Evolutionary conservation across 2,797 vertebrate genomes (phyloP).

Genomic region (Hippocampus kuda): DNA sequence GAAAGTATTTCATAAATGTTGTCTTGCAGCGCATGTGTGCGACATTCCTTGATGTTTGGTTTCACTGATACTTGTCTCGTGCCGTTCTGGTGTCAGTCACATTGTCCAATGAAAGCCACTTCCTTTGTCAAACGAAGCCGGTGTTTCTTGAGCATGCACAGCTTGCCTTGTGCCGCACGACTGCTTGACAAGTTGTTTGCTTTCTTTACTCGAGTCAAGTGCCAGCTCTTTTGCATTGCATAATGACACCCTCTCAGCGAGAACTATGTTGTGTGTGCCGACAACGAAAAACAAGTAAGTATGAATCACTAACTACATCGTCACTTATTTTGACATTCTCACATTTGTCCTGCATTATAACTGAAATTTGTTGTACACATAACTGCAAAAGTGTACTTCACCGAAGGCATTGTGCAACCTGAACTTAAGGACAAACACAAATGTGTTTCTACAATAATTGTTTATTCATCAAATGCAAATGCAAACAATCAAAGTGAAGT

Average conservation of each 20-base stretch:
- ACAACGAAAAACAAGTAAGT: background rate
- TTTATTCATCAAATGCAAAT: background rate
- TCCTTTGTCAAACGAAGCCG: background rate
- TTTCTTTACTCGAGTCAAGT: background rate
- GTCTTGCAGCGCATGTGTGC: background rate
- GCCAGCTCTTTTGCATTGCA: background rate
- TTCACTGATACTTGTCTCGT: constrained; percentile 36
- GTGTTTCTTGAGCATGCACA: background rate
- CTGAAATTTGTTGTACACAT: background rate
- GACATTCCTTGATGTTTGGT: constrained; percentile 30
- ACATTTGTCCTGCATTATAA: no score
- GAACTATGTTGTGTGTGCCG: background rate
- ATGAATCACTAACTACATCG: background rate
- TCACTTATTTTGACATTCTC: no score
- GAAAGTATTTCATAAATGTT: constrained; percentile 25
- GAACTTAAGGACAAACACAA: background rate
- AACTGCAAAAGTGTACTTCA: background rate
- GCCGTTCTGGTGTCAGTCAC: constrained; percentile 26
- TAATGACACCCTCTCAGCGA: background rate
- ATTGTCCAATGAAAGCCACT: background rate
- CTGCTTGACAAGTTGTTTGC: background rate
- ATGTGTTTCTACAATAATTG: background rate
- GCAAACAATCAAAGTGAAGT: background rate
- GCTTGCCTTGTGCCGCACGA: background rate
- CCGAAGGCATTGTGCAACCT: background rate